Conservation (phyloP, 2,888 invertebrate species). For the Cheilosia grossa region DNA sequence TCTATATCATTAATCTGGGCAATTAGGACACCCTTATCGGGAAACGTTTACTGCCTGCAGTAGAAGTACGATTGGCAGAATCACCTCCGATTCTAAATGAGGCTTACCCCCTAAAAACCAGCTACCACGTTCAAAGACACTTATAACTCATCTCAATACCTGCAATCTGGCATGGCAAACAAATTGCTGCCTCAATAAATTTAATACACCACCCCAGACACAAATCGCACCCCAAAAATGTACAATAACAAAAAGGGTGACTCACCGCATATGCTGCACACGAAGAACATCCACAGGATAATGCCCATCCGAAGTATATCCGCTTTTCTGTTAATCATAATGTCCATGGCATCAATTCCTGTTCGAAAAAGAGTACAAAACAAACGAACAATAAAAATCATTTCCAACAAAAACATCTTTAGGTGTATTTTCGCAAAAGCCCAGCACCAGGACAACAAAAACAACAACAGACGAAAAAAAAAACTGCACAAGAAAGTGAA, state of each 20-base stretch:
- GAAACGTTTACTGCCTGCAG: too few relatives aligned
- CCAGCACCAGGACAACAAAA: conserved; percentile 17
- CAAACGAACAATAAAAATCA: conserved; percentile 45
- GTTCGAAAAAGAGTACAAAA: conserved; percentile 47
- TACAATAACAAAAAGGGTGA: conserved; percentile 43
- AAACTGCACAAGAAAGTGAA: conserved; percentile 49
- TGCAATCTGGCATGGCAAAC: too few relatives aligned
- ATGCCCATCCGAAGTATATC: conserved; percentile 72
- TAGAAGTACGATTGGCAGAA: too few relatives aligned
- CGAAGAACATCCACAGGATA: conserved; percentile 68
- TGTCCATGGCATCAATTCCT: conserved; percentile 74
- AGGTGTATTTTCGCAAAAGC: not conserved
- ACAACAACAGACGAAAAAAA: not conserved
- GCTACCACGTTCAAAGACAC: too few relatives aligned
- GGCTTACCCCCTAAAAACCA: too few relatives aligned
- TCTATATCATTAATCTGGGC: too few relatives aligned
- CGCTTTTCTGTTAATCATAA: conserved; percentile 74
- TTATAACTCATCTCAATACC: too few relatives aligned
- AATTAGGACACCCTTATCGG: too few relatives aligned
- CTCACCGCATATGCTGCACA: conserved; percentile 73
- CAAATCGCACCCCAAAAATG: conserved; percentile 5
- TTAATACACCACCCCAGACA: not conserved
- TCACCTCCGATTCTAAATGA: too few relatives aligned
- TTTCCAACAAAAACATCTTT: conserved; percentile 26
- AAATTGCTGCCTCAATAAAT: not conserved